A percentile compares a stretch with the other conserved stretches of the same genome.
phyloP scores from a whole-genome alignment of 1,140 invertebrate genomes.

The Heterodera carotae region DNA sequence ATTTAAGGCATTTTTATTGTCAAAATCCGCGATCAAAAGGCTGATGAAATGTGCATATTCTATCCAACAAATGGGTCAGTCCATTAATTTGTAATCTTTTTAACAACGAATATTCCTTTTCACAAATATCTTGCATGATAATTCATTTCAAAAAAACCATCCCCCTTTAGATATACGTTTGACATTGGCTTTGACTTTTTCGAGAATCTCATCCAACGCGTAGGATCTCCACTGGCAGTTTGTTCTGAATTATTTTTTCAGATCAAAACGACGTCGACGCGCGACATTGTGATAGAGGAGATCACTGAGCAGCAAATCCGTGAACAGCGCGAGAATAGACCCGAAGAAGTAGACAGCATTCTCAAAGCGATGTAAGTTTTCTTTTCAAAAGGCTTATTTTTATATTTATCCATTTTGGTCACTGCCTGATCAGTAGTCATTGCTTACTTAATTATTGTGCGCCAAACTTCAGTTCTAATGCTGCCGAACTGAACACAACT shows the following conservation, averaged over 20 bases:
- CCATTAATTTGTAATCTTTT: background rate
- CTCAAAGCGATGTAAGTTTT: conserved; percentile 20
- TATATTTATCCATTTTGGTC: no score
- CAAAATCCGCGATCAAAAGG: conserved; percentile 41
- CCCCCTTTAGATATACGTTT: conserved; percentile 9
- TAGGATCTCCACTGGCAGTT: background rate
- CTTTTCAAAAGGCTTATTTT: no score
- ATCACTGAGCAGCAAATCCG: conserved; percentile 12
- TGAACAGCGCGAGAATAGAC: conserved; percentile 19
- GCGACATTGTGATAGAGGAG: conserved; percentile 24
- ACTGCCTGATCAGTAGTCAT: no score
- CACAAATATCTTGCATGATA: no score
- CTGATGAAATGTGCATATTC: conserved; percentile 42
- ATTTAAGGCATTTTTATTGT: conserved; percentile 37
- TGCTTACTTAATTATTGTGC: no score
- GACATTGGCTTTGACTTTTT: conserved; percentile 40
- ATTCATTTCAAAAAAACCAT: no score
- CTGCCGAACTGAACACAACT: conserved; percentile 15
- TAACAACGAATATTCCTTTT: background rate
- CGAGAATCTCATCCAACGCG: conserved; percentile 30
- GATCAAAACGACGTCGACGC: conserved; percentile 26
- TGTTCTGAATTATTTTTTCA: background rate
- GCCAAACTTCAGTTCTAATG: conserved; percentile 7
- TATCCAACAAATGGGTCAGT: conserved; percentile 35
- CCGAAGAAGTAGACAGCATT: conserved; percentile 26